Evolutionary conservation across 2,113 vertebrate species (phyloP), one percentile per base, ranked within the genome.

Genomic region (Ascaphus truei): DNA sequence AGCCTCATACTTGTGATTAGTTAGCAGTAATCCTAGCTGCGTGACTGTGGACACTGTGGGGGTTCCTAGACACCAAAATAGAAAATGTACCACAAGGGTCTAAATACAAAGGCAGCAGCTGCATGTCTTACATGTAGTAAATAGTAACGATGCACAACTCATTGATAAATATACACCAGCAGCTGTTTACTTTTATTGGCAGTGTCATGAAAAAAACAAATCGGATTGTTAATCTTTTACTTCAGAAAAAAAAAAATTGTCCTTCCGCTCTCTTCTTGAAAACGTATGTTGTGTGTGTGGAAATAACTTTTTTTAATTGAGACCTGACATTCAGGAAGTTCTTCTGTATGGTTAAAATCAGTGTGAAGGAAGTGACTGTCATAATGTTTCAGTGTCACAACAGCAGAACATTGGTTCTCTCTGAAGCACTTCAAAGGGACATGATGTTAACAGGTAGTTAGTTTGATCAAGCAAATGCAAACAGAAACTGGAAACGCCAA

Each of bases 281-380:
- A 30, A 47, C 43, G n/a, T 31, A 18, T 3, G 18, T 47, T 31
- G 27, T 3, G 7, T 7, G 56, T 34, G 36, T 59, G n/a, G 56
- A 59, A 23, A 59, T 15, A 23, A 59, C 22, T 59, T 39, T 13
- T 15, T 59, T 59, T 59, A 59, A 59, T 59, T 59, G 56, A 59
- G 56, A 59, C 56, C 56, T 59, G 39, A 59, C 39, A 59, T 39
- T 59, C 34, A 5, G 7, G 22, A 12, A 39, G 56, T 15, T 26
- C 27, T 10, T 37, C 33, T 16, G 56, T 26, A 39, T 34, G 26
- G 56, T 34, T 59, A 39, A 59, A 59, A 59, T 59, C 56, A 59
- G 56, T 9, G 56, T 23, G 25, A 31, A 58, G 56, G 56, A 12
- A n/a, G n/a, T n/a, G n/a, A n/a, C n/a, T n/a, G n/a, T n/a, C n/a